Evolutionary conservation across 2,797 vertebrate species (phyloP).

Genomic region (Cercopithecus diana): DNA sequence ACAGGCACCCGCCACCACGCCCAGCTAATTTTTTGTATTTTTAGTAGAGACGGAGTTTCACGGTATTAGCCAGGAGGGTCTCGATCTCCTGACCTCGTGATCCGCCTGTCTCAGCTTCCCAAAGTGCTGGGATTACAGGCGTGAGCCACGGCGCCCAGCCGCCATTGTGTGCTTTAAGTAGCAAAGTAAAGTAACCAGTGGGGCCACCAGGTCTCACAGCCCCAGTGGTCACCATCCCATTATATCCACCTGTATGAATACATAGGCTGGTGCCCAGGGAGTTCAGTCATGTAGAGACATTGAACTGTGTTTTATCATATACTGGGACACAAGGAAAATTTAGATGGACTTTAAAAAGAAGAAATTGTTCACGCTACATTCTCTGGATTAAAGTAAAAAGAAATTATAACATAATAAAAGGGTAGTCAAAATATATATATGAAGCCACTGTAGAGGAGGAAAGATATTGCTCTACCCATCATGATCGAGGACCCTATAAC

Average conservation of each 20-base stretch:
- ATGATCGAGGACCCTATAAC: not conserved
- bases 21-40: too few relatives aligned
- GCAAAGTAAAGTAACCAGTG: not conserved
- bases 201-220: not conserved
- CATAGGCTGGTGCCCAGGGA: fast-evolving
- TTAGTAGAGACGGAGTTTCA: too few relatives aligned
- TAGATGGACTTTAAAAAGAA: not conserved
- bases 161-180: too few relatives aligned
- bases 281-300: not conserved
- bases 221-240: too few relatives aligned
- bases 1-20: fast-evolving
- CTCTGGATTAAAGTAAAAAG: not conserved
- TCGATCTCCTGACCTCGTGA: too few relatives aligned
- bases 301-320: not conserved
- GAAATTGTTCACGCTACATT: not conserved
- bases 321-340: not conserved
- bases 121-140: too few relatives aligned
- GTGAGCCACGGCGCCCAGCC: too few relatives aligned
- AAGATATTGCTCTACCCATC: not conserved
- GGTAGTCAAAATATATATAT: not conserved
- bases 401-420: not conserved
- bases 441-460: not conserved
- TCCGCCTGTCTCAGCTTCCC: too few relatives aligned
- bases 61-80: too few relatives aligned
- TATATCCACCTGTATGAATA: too few relatives aligned